These are phyloP conservation scores for Crotalus horridus DNA, from an alignment of 2,113 vertebrate species.

Conservation along the genomic window DNA sequence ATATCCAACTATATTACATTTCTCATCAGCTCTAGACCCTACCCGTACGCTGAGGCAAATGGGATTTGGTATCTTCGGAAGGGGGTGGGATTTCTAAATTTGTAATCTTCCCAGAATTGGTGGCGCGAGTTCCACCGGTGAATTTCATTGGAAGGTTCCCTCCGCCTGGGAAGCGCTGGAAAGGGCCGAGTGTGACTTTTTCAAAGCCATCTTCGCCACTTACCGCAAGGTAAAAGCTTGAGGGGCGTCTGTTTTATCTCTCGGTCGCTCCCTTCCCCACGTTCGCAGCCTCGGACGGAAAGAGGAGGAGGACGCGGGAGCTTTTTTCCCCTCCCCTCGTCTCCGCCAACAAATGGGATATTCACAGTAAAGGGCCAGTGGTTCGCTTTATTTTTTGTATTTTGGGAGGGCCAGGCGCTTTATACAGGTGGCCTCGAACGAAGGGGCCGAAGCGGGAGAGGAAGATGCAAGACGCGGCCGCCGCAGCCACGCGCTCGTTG, in stretches of 20 bases:
- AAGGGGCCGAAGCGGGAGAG: neutral
- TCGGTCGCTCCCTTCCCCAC: neutral
- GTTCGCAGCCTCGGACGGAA: neutral
- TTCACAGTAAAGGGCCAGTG: constrained; percentile 71
- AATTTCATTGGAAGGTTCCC: neutral
- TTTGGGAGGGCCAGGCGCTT: constrained; percentile 12
- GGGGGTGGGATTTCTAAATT: neutral
- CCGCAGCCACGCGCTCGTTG: constrained; percentile 57
- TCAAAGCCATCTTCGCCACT: neutral
- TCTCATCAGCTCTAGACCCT: neutral
- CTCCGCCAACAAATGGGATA: constrained; percentile 78
- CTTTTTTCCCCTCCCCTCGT: constrained; percentile 68
- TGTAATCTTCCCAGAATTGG: neutral
- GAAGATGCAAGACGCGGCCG: constrained; percentile 68
- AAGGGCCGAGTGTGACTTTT: neutral
- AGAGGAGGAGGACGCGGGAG: constrained; percentile 35
- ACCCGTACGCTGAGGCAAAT: neutral
- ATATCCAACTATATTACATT: neutral
- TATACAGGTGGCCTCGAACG: constrained; percentile 33
- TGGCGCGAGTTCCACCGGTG: neutral
- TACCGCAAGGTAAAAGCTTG: neutral
- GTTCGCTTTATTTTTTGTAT: too few relatives aligned
- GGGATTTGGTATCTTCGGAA: neutral
- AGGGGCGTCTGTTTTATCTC: too few relatives aligned
- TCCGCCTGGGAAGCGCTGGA: neutral